Conservation (phyloP, 2,113 vertebrate species). For the Ginglymostoma cirratum region DNA sequence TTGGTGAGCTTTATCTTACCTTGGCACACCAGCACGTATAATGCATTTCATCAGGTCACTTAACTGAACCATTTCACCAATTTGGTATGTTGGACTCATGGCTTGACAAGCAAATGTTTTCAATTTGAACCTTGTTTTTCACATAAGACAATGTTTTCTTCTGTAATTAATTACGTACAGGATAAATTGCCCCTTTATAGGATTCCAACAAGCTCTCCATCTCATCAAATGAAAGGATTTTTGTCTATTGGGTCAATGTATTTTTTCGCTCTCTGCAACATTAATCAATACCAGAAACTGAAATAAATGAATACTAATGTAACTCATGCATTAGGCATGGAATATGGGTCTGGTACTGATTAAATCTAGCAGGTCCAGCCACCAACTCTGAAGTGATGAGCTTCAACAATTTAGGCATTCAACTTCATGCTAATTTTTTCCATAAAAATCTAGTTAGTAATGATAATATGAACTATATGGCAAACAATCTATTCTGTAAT, state of each 20-base stretch:
- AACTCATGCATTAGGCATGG: constrained; percentile 15
- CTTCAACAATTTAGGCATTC: constrained; percentile 8
- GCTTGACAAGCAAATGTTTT: constrained; percentile 25
- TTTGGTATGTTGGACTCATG: not conserved
- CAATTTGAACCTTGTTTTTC: constrained; percentile 13
- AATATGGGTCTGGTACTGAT: constrained; percentile 14
- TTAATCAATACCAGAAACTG: constrained; percentile 12
- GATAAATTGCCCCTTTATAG: not conserved
- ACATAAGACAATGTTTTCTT: constrained; percentile 13
- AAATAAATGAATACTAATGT: constrained; percentile 17
- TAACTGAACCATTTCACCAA: not conserved
- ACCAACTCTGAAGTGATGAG: not conserved
- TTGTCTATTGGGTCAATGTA: not conserved
- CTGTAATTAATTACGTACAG: not conserved
- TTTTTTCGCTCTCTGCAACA: not conserved
- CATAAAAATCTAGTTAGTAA: not conserved
- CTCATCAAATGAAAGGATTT: not conserved
- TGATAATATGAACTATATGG: not conserved
- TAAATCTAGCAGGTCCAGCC: not conserved
- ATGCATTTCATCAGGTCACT: not conserved
- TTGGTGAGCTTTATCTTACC: not conserved
- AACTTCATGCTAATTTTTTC: not conserved
- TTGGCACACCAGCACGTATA: not conserved
- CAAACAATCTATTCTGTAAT: not conserved
- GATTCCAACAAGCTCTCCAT: not conserved